phyloP scores from a whole-genome alignment of 2,797 vertebrate species.

The Eulemur albifrons region DNA sequence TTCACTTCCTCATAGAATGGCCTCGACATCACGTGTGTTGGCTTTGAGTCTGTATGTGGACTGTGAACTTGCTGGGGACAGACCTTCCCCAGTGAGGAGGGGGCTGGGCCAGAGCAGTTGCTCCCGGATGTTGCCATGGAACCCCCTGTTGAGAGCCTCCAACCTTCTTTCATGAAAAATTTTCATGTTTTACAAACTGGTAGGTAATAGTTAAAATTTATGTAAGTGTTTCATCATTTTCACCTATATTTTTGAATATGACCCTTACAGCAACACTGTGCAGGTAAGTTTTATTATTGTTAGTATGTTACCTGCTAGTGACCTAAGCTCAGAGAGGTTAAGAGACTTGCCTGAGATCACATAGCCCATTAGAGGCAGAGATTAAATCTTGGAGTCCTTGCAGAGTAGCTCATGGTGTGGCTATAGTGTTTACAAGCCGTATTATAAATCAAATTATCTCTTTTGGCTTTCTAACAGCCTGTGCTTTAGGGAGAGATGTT shows the following conservation, averaged over 20 bases:
- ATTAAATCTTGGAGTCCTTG: not conserved
- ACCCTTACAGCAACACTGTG: not conserved
- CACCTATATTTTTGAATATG: not conserved
- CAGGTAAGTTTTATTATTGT: not conserved
- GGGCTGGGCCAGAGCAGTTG: too few relatives aligned
- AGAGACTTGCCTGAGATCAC: not conserved
- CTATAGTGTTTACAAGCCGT: not conserved
- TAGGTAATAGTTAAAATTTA: not conserved
- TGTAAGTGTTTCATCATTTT: not conserved
- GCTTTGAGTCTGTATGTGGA: not conserved
- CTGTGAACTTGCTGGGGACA: not conserved
- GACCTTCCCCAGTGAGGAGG: not conserved
- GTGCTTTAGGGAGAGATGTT: not conserved
- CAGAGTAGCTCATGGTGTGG: fast-evolving
- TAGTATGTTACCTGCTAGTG: not conserved
- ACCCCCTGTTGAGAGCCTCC: not conserved
- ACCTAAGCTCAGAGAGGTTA: not conserved
- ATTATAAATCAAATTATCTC: not conserved
- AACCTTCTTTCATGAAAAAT: not conserved
- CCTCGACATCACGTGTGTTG: not conserved
- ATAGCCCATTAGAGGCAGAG: not conserved
- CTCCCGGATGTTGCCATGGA: not conserved
- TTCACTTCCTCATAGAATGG: fast-evolving
- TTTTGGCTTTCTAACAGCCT: not conserved
- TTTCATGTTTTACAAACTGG: not conserved